Evolutionary conservation across 2,797 vertebrate genomes (phyloP), one percentile per base, ranked within the genome.

Genomic region (Sebastes itinus): DNA sequence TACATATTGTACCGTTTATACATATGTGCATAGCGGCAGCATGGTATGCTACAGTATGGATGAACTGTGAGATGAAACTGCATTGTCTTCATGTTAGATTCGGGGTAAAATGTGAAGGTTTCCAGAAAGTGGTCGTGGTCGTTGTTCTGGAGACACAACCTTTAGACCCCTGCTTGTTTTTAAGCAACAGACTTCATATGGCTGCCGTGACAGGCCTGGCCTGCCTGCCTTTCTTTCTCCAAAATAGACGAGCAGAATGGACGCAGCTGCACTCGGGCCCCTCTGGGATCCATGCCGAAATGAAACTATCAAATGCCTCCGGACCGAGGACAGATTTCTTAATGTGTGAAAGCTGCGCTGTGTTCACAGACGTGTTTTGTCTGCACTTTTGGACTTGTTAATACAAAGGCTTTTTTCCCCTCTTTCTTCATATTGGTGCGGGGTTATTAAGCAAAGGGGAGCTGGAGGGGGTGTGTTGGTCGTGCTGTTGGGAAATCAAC

Each of bases 341-440:
- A 93, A 94, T 94, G 91, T 93, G 92, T 94, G 92, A 94, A 93
- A 94, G 90, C 90, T 91, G 88, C 72, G 20, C 84, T 76, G 87
- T 86, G 89, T 91, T 93, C 92, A 88, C 90, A 90, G 91, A 89
- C 90, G 66, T 94, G 93, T 94, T 95, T 93, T 95, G 92, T 95
- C 94, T 94, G 88, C 86, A 74, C 90, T 81, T 75, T 80, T 80
- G 75, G 84, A 91, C 85, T 88, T 84, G 87, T 83, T 87, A 71
- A 90, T 83, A 86, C 83, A 82, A 85, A 87, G 56, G 9, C 35
- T 65, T 80, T 84, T 7, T 46, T 13, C 33, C 62, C 14, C 23
- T 30, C 74, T 77, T 86, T 58, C 70, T 81, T 78, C 70, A 76
- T 81, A 82, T 84, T 38, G 54, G 27, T 63, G 72, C 42, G 70